A percentile compares a stretch with the other conserved stretches of the same genome.
Evolutionary conservation across 2,888 invertebrate species (phyloP).

Genomic region (Drosophila robusta): DNA sequence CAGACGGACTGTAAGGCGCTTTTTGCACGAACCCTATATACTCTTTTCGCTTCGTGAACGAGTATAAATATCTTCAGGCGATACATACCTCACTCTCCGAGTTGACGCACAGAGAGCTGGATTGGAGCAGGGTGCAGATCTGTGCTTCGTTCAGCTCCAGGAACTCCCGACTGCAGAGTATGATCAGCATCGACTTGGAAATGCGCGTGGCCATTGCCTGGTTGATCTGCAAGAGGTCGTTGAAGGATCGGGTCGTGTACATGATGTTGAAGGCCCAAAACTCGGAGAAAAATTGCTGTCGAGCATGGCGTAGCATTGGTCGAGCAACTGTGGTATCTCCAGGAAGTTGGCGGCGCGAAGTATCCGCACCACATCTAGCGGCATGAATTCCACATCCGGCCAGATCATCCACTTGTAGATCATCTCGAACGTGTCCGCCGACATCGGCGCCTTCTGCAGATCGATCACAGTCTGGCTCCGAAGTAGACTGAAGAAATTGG

Average conservation of each 20-base stretch:
- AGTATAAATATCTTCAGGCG: too few relatives aligned
- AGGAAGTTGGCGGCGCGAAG: conserved; percentile 19
- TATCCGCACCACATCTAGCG: background rate
- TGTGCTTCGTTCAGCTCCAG: conserved; percentile 23
- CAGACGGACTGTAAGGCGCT: too few relatives aligned
- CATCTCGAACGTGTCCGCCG: conserved; percentile 11
- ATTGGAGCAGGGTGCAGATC: conserved; percentile 17
- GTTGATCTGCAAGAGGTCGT: conserved; percentile 9
- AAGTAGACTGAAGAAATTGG: conserved; percentile 6
- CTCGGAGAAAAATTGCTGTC: conserved; percentile 13
- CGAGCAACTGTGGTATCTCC: conserved; percentile 12
- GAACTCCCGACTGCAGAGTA: conserved; percentile 28
- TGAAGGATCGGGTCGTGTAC: background rate
- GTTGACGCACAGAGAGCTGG: conserved; percentile 37
- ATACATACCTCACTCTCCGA: conserved; percentile 45
- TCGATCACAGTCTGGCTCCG: conserved; percentile 12
- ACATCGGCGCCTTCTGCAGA: conserved; percentile 3
- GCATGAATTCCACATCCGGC: fast-evolving
- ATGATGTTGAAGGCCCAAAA: conserved; percentile 32
- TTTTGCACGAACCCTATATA: too few relatives aligned
- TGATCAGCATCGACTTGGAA: conserved; percentile 2
- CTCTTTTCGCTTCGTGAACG: too few relatives aligned
- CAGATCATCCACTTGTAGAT: conserved; percentile 34
- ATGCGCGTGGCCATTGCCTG: conserved; percentile 26
- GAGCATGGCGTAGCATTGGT: conserved; percentile 20